Base-by-base conservation (phyloP, 2,797 vertebrate species). In the Pipistrellus pipistrellus region DNA sequence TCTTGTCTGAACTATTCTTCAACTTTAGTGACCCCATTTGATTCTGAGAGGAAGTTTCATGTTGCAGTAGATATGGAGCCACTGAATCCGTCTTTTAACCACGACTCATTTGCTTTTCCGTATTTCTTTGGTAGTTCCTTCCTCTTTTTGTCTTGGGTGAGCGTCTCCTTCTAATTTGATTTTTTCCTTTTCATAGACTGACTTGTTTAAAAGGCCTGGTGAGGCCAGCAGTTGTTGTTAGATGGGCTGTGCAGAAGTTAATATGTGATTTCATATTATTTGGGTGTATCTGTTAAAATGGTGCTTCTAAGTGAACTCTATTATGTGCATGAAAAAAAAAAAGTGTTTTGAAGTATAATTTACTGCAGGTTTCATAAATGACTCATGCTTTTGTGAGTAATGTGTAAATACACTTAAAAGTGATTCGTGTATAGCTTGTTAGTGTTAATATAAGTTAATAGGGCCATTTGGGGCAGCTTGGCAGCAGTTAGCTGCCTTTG, bases 121-220 rank as follows among this genome's bases (percentile, higher is more conserved):
- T 46, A 66, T 97, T 95, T 96, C 86, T 88, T 69, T 87, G 10
- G 9, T 53, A 66, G 77, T 92, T 93, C 53, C 76, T 96, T 96
- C 87, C 89, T 92, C 94, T 94, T 94, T 96, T 96, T 95, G 88
- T 77, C 68, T 97, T 64, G 51, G 71, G 71, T 32, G 48, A 87
- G 15, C 4, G 6, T 48, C 8, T 57, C 48, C 46, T 77, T 90
- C 59, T 93, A 76, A 94, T 88, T 81, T 88, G 48, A 12, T 77
- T 27, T 88, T 96, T 93, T 93, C 77, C 85, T 96, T 93, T 90
- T 46, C 17, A 13, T 66, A 69, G 66, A 59, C 8, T 64, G 71
- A 83, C 66, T 46, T 89, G 78, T 90, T 93, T 71, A 53, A 85
- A 90, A 95, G 87, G 38, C 30, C 25, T 27, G 27, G n/a, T 64